phyloP scores from a whole-genome alignment of 2,888 invertebrate species.

The Unio delphinus region DNA sequence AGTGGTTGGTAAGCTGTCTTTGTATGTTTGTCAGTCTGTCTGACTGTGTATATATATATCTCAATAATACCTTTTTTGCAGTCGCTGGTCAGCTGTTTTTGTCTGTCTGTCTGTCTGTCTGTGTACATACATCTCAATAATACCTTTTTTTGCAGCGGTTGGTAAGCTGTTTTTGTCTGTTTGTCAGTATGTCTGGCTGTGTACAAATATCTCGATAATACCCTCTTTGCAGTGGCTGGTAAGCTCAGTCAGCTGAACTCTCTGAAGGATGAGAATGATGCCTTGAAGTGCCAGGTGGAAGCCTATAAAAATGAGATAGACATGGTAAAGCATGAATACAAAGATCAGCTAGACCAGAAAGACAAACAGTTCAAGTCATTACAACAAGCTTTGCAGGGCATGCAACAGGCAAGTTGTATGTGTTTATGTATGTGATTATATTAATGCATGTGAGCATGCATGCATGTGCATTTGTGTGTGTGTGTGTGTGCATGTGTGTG shows the following conservation, averaged over 20 bases:
- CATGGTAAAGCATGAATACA: conserved; percentile 85
- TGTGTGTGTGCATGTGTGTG: too few species aligned
- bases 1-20: too few species aligned
- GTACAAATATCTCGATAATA: neutral
- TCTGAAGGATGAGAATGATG: conserved; percentile 85
- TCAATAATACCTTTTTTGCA: conserved; percentile 12
- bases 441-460: conserved; percentile 8
- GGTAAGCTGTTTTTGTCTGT: too few species aligned
- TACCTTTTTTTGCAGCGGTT: too few species aligned
- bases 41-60: neutral
- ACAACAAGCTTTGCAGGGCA: conserved; percentile 76
- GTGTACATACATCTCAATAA: too few species aligned
- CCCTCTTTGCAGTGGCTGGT: conserved; percentile 30
- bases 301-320: conserved; percentile 96
- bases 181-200: neutral
- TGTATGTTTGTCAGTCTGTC: too few species aligned
- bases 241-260: conserved; percentile 35
- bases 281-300: conserved; percentile 86
- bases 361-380: conserved; percentile 86
- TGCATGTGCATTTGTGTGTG: too few species aligned
- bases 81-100: conserved; percentile 27
- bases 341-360: conserved; percentile 83
- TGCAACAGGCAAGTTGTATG: conserved; percentile 70
- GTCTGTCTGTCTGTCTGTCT: too few species aligned
- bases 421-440: too few species aligned